Evolutionary conservation across 92 coral and sea anemone genomes (phyloP), one percentile per base, ranked within the genome.

Genomic region (Siderastrea siderea): DNA sequence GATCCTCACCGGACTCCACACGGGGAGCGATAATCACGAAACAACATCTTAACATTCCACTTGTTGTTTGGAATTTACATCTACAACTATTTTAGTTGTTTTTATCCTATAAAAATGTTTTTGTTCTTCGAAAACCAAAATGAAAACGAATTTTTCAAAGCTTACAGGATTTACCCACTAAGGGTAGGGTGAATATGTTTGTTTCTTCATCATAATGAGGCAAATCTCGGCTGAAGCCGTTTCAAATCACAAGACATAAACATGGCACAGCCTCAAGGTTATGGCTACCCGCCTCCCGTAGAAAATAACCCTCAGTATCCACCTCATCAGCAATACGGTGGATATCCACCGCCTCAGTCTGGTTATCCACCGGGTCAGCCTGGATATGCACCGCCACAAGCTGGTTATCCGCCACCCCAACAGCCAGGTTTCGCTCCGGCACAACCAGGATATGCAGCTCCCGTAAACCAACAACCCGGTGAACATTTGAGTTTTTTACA

Each of bases 201-300:
- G 68, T 9, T 69, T 55, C 1, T 43, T 51, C 74, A 8, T 13
- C 11, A 2, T 3, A 68, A 13, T 43, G 86, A 70, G 77, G 45
- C 82, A 8, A n/a, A 11, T 19, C 3, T 26, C 38, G 38, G 38
- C 38, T 26, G 38, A 26, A 51, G 64, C 46, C 62, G 10, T 54
- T 58, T 19, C 13, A 7, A 15, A 38, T 77, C 13, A 3, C 47
- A 2, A 17, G 46, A n/a, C 48, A 16, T 16, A 4, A 84, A 61
- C 74, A 84, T 84, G 80, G 87, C 73, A 46, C 79, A 73, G 47
- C 73, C 81, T 9, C 60, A 61, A 12, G 87, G 87, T 0, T 95
- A 92, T 80, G 94, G 98, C 19, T 81, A 87, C 73, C 98, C 98
- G 2, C 95, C 98, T 11, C 98, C 98, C 61, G 95, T 92, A 4